phyloP scores from a whole-genome alignment of 2,888 invertebrate genomes.

The Conus canariensis region DNA sequence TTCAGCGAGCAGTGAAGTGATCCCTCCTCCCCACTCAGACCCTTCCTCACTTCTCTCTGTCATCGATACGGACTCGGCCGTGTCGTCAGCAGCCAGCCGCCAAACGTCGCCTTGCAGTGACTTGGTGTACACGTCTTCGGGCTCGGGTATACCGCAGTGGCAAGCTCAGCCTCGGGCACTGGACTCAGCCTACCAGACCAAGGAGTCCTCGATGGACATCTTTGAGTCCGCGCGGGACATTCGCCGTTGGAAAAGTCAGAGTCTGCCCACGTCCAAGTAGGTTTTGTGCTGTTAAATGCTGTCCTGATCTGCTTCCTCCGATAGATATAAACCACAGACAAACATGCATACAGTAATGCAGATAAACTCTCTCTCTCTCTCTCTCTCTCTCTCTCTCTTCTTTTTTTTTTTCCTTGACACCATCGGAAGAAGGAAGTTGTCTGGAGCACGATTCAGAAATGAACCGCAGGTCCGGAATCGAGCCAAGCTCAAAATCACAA shows the following conservation, averaged over 20 bases:
- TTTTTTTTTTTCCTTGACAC: too few species aligned
- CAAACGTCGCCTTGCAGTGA: conserved; percentile 43
- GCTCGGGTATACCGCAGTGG: not conserved
- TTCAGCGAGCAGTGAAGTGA: not conserved
- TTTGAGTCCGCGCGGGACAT: conserved; percentile 6
- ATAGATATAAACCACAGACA: too few species aligned
- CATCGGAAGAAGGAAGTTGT: too few species aligned
- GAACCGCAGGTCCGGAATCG: too few species aligned
- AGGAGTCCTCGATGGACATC: conserved; percentile 66
- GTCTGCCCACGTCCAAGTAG: conserved; percentile 39
- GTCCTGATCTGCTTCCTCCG: not conserved
- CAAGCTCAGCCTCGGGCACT: conserved; percentile 5
- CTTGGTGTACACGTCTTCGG: conserved; percentile 18
- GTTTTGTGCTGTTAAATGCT: not conserved
- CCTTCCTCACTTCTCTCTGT: conserved; percentile 43
- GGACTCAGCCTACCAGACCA: conserved; percentile 73
- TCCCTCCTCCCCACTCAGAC: not conserved
- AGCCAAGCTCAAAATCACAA: too few species aligned
- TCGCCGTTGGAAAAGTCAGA: conserved; percentile 14
- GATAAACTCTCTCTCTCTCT: too few species aligned
- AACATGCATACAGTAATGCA: too few species aligned
- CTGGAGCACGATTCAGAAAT: too few species aligned
- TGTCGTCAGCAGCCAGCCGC: conserved; percentile 49
- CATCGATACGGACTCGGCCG: conserved; percentile 52
- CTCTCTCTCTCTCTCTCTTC: too few species aligned